A percentile compares a stretch with the other conserved stretches of the same genome.
phyloP scores from a whole-genome alignment of 2,113 vertebrate species.

The Crocuta crocuta region DNA sequence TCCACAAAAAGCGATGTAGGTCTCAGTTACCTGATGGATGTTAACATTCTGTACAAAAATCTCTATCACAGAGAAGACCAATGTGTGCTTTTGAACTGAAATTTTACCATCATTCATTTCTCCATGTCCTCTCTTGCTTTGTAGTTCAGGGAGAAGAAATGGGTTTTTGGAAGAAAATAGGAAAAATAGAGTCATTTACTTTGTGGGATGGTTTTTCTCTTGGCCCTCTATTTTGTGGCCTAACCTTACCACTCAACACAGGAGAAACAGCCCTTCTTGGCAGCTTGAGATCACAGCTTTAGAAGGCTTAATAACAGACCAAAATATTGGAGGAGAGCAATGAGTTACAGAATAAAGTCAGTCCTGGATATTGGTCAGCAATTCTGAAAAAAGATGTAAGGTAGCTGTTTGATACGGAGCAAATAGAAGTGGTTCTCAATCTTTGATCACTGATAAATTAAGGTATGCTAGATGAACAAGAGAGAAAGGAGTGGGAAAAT shows the following conservation, averaged over 20 bases:
- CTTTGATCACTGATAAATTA: not conserved
- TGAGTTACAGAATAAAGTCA: not conserved
- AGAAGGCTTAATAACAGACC: not conserved
- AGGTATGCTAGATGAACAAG: not conserved
- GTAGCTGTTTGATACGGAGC: not conserved
- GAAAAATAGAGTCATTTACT: not conserved
- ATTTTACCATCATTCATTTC: not conserved
- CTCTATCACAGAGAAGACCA: not conserved
- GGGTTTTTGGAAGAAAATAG: not conserved
- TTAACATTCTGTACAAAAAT: not conserved
- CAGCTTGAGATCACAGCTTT: not conserved
- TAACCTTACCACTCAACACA: not conserved
- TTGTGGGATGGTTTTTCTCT: not conserved
- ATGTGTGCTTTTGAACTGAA: not conserved
- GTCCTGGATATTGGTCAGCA: not conserved
- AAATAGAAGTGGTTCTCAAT: not conserved
- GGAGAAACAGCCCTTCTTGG: not conserved
- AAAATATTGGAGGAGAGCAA: not conserved
- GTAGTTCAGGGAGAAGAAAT: not conserved
- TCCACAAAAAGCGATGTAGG: not conserved
- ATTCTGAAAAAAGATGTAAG: not conserved
- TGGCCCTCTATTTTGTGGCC: not conserved
- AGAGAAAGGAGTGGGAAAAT: not conserved
- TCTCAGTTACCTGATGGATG: not conserved
- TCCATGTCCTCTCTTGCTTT: not conserved